Evolutionary conservation across 35 echinoderm and acorn worm species (phyloP).

Genomic region (Amphiura filiformis): DNA sequence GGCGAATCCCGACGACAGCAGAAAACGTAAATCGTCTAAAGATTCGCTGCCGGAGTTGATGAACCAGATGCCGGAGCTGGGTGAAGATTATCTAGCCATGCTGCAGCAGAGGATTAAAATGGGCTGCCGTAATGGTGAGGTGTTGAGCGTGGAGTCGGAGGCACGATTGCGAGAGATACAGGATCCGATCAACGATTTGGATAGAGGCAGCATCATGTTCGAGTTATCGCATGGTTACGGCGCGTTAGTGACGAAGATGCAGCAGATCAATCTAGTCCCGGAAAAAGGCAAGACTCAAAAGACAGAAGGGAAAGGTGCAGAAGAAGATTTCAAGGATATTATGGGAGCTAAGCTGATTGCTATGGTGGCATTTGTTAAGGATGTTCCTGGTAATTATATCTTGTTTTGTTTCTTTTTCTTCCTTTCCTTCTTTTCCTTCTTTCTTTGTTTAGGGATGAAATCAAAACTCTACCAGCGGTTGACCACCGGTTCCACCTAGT

Average conservation of each 20-base stretch:
- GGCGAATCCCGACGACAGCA: background rate
- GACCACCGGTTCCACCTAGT: too few species aligned
- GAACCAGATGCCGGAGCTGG: background rate
- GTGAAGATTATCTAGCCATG: background rate
- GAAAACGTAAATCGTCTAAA: background rate
- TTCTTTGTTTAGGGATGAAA: too few species aligned
- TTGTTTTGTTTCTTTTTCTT: too few species aligned
- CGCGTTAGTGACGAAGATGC: background rate
- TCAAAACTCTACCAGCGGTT: too few species aligned
- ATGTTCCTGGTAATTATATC: background rate
- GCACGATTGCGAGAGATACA: background rate
- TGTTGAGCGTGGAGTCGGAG: background rate
- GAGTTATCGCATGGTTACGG: background rate
- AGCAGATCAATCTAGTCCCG: background rate
- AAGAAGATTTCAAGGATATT: background rate
- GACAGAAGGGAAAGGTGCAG: too few species aligned
- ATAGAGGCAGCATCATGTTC: background rate
- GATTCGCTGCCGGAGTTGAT: background rate
- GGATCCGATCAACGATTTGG: background rate
- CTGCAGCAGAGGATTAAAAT: background rate
- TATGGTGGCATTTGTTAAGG: background rate
- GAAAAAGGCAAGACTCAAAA: too few species aligned
- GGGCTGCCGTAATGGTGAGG: background rate
- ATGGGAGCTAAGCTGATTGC: background rate
- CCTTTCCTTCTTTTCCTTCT: too few species aligned